Evolutionary conservation across 2,797 vertebrate genomes (phyloP).

Genomic region (Gymnocypris eckloni): DNA sequence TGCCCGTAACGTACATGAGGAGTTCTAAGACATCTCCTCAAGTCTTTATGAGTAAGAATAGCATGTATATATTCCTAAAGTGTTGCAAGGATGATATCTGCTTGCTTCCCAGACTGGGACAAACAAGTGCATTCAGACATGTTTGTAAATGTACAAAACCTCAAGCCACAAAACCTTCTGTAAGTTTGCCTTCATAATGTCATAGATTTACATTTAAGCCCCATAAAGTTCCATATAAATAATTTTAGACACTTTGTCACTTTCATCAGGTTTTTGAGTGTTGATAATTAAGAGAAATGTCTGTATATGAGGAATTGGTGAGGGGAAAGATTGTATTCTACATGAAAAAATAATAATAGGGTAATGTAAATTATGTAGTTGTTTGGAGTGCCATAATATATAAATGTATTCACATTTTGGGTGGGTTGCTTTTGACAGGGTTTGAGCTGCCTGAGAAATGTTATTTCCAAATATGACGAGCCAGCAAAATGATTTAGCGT

Average conservation of each 20-base stretch:
- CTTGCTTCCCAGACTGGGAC: slow-evolving; percentile 28
- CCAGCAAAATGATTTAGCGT: background rate
- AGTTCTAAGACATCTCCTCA: slow-evolving; percentile 82
- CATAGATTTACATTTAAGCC: slow-evolving; percentile 44
- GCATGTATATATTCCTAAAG: slow-evolving; percentile 27
- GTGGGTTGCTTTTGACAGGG: slow-evolving; percentile 7
- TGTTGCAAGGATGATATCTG: slow-evolving; percentile 5
- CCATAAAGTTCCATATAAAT: slow-evolving; percentile 28
- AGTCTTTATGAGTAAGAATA: slow-evolving; percentile 32
- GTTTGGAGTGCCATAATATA: slow-evolving; percentile 50
- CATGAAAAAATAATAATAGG: background rate
- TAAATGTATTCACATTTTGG: slow-evolving; percentile 16
- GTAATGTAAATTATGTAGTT: slow-evolving; percentile 48
- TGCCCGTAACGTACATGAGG: slow-evolving; percentile 94
- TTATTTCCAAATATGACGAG: slow-evolving; percentile 3
- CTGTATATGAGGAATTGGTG: slow-evolving; percentile 68
- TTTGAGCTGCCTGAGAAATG: background rate
- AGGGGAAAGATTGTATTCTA: background rate
- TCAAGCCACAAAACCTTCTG: slow-evolving; percentile 45
- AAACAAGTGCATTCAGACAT: slow-evolving; percentile 5
- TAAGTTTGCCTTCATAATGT: slow-evolving; percentile 30
- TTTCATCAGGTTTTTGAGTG: slow-evolving; percentile 47
- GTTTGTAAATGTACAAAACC: slow-evolving; percentile 27
- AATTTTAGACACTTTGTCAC: slow-evolving; percentile 41
- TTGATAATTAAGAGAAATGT: slow-evolving; percentile 63